These are phyloP conservation scores for Paramisgurnus dabryanus DNA, from an alignment of 2,113 vertebrate genomes.

Conservation along the genomic window DNA sequence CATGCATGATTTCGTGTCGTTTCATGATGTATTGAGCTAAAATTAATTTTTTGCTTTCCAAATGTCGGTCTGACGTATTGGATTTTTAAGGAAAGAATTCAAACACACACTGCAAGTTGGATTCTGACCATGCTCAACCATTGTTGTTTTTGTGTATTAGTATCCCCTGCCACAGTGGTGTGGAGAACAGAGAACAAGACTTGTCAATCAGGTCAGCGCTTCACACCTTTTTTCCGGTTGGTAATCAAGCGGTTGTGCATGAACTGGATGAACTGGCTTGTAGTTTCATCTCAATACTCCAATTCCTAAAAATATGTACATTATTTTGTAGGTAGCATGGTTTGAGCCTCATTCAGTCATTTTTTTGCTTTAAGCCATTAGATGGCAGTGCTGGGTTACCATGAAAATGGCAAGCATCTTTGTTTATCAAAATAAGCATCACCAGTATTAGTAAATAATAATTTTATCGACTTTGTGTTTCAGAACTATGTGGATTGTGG, in stretches of 20 bases:
- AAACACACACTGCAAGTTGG: conserved; percentile 6
- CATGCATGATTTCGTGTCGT: neutral
- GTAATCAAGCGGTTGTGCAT: neutral
- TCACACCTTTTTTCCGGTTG: neutral
- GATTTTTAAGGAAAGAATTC: neutral
- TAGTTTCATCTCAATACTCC: neutral
- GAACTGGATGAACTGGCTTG: neutral
- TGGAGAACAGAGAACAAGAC: conserved; percentile 65
- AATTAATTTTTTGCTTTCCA: no score
- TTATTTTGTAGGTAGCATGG: no score
- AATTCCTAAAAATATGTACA: neutral
- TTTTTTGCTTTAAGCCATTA: conserved; percentile 49
- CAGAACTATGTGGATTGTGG: conserved; percentile 75
- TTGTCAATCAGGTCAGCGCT: conserved; percentile 70
- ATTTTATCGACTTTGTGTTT: conserved; percentile 34
- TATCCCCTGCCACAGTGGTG: conserved; percentile 67
- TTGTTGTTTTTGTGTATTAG: conserved; percentile 53
- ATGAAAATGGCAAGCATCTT: neutral
- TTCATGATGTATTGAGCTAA: neutral
- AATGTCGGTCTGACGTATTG: neutral
- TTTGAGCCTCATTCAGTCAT: neutral
- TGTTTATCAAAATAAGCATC: neutral
- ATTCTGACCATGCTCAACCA: neutral
- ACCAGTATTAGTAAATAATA: neutral
- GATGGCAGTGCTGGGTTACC: conserved; percentile 51